phyloP scores from a whole-genome alignment of 1,140 invertebrate species.

The Ericerus pela region DNA sequence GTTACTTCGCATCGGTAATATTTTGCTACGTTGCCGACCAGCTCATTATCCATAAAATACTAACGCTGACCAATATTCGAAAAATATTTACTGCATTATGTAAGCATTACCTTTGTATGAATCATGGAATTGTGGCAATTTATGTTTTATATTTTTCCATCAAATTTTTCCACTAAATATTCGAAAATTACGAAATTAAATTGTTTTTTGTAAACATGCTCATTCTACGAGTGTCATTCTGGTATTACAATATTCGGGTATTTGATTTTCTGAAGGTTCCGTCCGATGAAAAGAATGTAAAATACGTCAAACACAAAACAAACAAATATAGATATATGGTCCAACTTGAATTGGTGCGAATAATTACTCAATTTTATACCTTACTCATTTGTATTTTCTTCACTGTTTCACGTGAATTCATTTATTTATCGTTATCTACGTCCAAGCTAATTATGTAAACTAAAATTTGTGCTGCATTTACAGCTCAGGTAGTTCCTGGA shows the following conservation, averaged over 20 bases:
- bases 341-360: no score
- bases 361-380: no score
- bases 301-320: no score
- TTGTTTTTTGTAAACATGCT: no score
- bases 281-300: no score
- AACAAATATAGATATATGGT: no score
- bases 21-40: slow-evolving; percentile 55
- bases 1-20: slow-evolving; percentile 49
- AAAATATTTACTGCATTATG: slow-evolving; percentile 50
- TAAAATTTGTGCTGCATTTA: slow-evolving; percentile 6
- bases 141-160: not conserved
- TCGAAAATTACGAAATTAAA: no score
- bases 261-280: no score
- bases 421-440: not conserved
- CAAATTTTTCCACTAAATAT: not conserved
- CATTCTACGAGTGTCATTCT: no score
- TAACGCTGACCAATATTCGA: slow-evolving; percentile 45
- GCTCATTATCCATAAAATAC: slow-evolving; percentile 38
- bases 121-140: not conserved
- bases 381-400: no score
- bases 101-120: slow-evolving; percentile 30
- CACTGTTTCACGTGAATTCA: not conserved
- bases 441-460: not conserved
- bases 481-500: slow-evolving; percentile 53
- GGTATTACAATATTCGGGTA: no score